Conservation (phyloP, 2,113 vertebrate genomes). For the Phalacrocorax aristotelis region DNA sequence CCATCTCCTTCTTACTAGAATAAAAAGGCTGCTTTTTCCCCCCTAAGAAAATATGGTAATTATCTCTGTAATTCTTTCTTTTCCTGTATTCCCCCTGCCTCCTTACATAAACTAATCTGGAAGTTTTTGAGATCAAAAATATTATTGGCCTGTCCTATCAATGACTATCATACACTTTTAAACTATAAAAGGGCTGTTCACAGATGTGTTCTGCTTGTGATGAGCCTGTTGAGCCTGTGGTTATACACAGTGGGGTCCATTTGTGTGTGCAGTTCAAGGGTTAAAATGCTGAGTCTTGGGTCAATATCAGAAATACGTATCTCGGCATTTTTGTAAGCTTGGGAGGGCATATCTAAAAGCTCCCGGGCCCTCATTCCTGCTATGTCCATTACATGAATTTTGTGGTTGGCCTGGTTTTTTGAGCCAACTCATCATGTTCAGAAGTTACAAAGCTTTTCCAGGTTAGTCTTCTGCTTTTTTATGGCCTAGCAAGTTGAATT, state of each 20-base stretch:
- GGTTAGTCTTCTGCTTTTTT: background rate
- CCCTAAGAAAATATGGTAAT: background rate
- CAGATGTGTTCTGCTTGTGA: background rate
- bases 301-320: background rate
- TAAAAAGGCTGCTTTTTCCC: background rate
- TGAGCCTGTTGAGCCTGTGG: background rate
- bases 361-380: background rate
- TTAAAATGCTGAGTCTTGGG: background rate
- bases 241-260: background rate
- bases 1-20: background rate
- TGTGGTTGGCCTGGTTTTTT: background rate
- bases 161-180: background rate
- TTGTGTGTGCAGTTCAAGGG: background rate
- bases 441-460: background rate
- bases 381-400: background rate
- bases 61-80: background rate
- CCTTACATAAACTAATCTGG: background rate
- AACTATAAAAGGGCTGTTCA: background rate
- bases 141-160: background rate
- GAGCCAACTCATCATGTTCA: background rate
- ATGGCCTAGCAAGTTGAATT: background rate
- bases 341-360: background rate
- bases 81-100: rapidly evolving
- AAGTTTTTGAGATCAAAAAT: background rate
- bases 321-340: background rate